These are phyloP conservation scores for Nerophis ophidion DNA, from an alignment of 2,113 vertebrate species.

Conservation along the genomic window DNA sequence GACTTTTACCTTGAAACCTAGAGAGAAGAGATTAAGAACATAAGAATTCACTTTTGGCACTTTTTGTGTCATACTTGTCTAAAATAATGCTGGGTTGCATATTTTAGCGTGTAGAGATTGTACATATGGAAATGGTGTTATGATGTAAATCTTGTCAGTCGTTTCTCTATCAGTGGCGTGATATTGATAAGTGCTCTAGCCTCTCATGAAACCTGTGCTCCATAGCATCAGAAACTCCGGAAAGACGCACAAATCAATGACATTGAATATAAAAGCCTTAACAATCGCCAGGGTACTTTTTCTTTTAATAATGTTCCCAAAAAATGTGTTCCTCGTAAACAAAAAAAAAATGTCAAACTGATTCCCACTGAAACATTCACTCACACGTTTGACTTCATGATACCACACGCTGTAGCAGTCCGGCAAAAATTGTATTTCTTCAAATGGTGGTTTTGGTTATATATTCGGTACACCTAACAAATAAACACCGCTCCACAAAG, in stretches of 20 bases:
- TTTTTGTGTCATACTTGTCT: conserved; percentile 28
- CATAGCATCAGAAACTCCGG: conserved; percentile 18
- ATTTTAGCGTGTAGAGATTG: conserved; percentile 52
- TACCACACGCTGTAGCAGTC: too few relatives aligned
- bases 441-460: too few relatives aligned
- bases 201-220: conserved; percentile 26
- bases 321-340: conserved; percentile 16
- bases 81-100: conserved; percentile 30
- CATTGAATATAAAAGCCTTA: conserved; percentile 54
- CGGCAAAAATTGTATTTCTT: too few relatives aligned
- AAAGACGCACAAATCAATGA: conserved; percentile 24
- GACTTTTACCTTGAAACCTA: conserved; percentile 23
- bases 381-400: too few relatives aligned
- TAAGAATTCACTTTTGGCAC: conserved; percentile 18
- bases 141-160: conserved; percentile 42
- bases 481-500: too few relatives aligned
- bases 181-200: conserved; percentile 27
- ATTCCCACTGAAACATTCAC: too few relatives aligned
- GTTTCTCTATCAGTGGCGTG: conserved; percentile 23
- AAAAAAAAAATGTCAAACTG: neutral
- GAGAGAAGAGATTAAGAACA: conserved; percentile 8
- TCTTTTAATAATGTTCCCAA: conserved; percentile 18
- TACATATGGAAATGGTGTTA: conserved; percentile 51
- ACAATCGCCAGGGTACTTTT: conserved; percentile 35
- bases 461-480: too few relatives aligned